phyloP scores from a whole-genome alignment of 2,797 vertebrate species.

The Darevskia nairensis region DNA sequence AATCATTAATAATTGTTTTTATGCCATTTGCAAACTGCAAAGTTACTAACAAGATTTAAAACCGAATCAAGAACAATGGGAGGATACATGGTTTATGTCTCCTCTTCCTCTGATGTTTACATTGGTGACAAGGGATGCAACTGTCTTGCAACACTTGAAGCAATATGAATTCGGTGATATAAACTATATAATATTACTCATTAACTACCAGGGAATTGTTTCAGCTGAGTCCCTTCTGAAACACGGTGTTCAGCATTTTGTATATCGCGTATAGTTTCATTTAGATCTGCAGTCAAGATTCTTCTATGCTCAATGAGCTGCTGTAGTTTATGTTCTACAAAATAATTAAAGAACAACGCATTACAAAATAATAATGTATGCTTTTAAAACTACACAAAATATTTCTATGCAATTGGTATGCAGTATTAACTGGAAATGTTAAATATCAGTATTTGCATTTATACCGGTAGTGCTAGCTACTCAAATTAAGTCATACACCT shows the following conservation, averaged over 20 bases:
- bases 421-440: no score
- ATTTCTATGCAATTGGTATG: no score
- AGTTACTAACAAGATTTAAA: background rate
- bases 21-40: no score
- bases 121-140: background rate
- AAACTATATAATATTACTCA: background rate
- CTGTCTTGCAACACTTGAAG: background rate
- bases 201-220: background rate
- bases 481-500: background rate
- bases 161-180: background rate
- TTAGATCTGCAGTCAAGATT: background rate
- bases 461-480: no score
- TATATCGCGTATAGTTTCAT: background rate
- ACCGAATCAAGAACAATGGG: background rate
- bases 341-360: constrained; percentile 11
- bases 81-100: background rate
- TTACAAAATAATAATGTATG: background rate
- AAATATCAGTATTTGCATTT: no score
- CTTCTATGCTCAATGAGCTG: constrained; percentile 5
- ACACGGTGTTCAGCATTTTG: background rate
- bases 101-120: background rate
- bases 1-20: background rate
- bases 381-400: no score
- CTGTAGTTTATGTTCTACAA: constrained; percentile 17
- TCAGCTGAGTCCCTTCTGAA: background rate